A percentile compares a stretch with the other conserved stretches of the same genome.
phyloP scores from a whole-genome alignment of 2,888 invertebrate genomes.

The Crematogaster levior region DNA sequence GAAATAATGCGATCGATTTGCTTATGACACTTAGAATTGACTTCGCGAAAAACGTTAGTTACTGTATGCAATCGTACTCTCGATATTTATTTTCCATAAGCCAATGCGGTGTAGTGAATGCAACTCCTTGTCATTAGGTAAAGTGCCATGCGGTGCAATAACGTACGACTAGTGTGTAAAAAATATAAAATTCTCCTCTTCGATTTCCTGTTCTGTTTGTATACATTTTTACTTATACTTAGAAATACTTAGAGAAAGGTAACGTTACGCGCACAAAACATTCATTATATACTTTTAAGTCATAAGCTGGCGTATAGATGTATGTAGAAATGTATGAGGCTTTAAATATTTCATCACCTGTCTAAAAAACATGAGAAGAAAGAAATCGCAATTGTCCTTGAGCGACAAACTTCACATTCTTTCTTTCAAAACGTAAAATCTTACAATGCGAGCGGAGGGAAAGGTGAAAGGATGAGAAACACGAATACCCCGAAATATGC shows the following conservation, averaged over 20 bases:
- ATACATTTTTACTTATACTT: not conserved
- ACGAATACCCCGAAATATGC: constrained; percentile 1
- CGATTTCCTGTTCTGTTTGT: not conserved
- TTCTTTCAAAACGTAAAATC: constrained; percentile 5
- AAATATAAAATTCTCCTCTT: not conserved
- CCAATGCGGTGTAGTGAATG: constrained; percentile 19
- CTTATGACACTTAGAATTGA: not conserved
- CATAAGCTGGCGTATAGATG: not conserved
- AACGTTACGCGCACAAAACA: not conserved
- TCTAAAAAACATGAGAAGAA: not conserved
- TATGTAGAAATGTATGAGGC: not conserved
- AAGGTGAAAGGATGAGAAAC: constrained; percentile 45
- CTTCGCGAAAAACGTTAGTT: constrained; percentile 8
- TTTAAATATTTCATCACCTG: not conserved
- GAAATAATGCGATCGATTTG: not conserved
- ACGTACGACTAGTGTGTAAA: not conserved
- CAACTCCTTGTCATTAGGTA: constrained; percentile 27
- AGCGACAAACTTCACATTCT: not conserved
- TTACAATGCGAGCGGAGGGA: not conserved
- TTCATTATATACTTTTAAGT: not conserved
- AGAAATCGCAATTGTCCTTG: not conserved
- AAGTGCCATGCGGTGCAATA: constrained; percentile 10
- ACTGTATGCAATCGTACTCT: not conserved
- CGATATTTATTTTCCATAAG: constrained; percentile 13
- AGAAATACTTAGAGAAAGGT: not conserved